Conservation (phyloP, 2,113 vertebrate species). For the Phylloscopus whistleri region DNA sequence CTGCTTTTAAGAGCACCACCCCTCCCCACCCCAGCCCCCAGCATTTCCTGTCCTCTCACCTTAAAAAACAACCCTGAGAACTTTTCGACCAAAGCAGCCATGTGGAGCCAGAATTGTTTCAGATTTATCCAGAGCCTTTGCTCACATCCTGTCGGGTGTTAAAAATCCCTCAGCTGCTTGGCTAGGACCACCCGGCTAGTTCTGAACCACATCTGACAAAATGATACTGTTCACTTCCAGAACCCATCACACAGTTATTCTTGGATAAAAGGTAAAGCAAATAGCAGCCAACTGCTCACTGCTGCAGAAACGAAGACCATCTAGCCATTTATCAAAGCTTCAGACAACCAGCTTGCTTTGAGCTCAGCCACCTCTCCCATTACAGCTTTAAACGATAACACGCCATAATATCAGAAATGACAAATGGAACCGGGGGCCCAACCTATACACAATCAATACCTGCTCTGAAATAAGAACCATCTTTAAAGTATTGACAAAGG, state of each 20-base stretch:
- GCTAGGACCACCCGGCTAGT: constrained; percentile 89
- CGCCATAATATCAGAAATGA: constrained; percentile 98
- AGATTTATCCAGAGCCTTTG: constrained; percentile 66
- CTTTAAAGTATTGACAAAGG: constrained; percentile 88
- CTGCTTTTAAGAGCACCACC: constrained; percentile 10
- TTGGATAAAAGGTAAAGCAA: constrained; percentile 96
- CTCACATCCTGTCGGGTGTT: constrained; percentile 78
- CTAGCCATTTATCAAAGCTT: constrained; percentile 92
- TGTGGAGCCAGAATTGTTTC: constrained; percentile 66
- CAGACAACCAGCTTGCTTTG: constrained; percentile 84
- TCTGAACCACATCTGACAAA: constrained; percentile 83
- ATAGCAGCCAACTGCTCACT: constrained; percentile 89
- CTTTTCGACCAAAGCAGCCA: constrained; percentile 62
- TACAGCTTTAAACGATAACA: constrained; percentile 95
- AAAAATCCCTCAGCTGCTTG: constrained; percentile 75
- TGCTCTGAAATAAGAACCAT: constrained; percentile 88
- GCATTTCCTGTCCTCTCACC: constrained; percentile 74
- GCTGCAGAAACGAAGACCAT: constrained; percentile 90
- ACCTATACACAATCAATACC: constrained; percentile 93
- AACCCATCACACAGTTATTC: constrained; percentile 91
- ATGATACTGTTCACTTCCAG: constrained; percentile 85
- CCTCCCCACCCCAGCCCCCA: background rate
- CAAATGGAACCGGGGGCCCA: constrained; percentile 91
- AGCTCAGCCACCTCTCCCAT: constrained; percentile 85
- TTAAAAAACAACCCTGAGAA: constrained; percentile 69